Conservation (phyloP, 2,113 vertebrate genomes). For the Aegotheles bennettii region DNA sequence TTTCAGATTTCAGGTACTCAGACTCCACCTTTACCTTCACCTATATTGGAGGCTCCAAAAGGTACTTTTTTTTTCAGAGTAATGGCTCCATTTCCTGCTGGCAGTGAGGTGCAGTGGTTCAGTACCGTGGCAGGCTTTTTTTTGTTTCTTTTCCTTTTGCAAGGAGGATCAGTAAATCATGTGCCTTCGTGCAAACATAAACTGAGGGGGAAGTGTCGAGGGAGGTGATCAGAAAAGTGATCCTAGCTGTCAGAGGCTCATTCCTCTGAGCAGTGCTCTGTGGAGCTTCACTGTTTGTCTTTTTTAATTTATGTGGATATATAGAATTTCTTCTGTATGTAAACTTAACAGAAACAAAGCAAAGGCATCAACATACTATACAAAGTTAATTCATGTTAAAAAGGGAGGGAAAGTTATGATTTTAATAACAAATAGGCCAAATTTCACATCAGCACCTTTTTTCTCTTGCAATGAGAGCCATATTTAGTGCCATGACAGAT, state of each 20-base stretch:
- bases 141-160: not conserved
- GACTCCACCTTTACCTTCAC: constrained; percentile 91
- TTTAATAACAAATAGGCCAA: not conserved
- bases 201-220: not conserved
- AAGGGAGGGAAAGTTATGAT: not conserved
- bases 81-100: constrained; percentile 48
- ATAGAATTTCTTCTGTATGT: not conserved
- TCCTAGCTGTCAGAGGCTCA: not conserved
- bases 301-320: not conserved
- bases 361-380: not conserved
- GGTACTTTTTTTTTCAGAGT: constrained; percentile 68
- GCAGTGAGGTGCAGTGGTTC: constrained; percentile 6
- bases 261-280: not conserved
- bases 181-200: rapidly evolving
- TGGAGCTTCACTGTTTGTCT: not conserved
- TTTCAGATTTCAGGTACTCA: constrained; percentile 88
- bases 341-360: not conserved
- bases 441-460: not conserved
- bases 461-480: not conserved
- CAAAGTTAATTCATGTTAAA: not conserved
- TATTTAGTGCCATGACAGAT: not conserved
- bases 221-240: not conserved
- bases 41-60: constrained; percentile 84
- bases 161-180: not conserved
- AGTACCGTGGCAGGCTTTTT: not conserved